phyloP scores from a whole-genome alignment of 2,888 invertebrate genomes.

The Listrodromus nycthemerus region DNA sequence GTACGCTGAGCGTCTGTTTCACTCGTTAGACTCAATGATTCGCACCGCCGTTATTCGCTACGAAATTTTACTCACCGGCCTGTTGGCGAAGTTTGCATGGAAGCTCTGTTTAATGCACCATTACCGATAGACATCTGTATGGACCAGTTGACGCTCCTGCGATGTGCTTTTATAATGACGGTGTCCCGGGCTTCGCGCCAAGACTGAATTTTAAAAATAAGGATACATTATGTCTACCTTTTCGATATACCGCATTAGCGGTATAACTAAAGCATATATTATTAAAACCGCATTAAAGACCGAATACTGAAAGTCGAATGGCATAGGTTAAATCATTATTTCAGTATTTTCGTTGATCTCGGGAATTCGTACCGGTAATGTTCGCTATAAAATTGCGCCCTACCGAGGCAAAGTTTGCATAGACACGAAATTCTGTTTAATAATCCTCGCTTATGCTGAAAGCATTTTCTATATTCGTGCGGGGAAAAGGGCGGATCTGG shows the following conservation, averaged over 20 bases:
- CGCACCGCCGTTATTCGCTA: not conserved
- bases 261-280: too few relatives aligned
- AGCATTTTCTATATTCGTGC: conserved; percentile 21
- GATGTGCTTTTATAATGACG: too few relatives aligned
- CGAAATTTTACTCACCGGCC: not conserved
- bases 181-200: too few relatives aligned
- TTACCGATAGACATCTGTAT: too few relatives aligned
- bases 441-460: conserved; percentile 33
- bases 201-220: too few relatives aligned
- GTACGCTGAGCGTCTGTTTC: conserved; percentile 1
- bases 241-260: too few relatives aligned
- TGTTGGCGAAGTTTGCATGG: conserved; percentile 26
- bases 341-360: conserved; percentile 5
- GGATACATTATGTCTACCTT: too few relatives aligned
- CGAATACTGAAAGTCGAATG: not conserved
- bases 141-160: too few relatives aligned
- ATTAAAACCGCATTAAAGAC: not conserved
- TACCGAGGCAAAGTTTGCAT: conserved; percentile 28
- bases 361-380: not conserved
- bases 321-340: conserved; percentile 9
- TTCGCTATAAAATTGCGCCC: conserved; percentile 2
- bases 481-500: conserved; percentile 8
- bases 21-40: not conserved
- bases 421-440: conserved; percentile 28
- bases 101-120: not conserved